A percentile compares a stretch with the other conserved stretches of the same genome.
phyloP scores from a whole-genome alignment of 2,113 vertebrate genomes.

The Donacobius atricapilla region DNA sequence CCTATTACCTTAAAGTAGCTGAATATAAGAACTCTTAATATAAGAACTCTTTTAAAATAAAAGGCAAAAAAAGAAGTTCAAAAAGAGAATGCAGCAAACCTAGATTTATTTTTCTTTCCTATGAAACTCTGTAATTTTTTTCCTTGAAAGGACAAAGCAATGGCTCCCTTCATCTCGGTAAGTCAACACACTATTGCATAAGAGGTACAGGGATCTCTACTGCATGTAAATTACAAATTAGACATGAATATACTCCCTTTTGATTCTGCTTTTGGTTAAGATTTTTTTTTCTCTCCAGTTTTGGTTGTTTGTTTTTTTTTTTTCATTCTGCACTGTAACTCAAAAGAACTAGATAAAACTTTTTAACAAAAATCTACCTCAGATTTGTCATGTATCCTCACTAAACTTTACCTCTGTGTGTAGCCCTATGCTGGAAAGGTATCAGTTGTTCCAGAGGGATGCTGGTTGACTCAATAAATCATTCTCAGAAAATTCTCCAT shows the following conservation, averaged over 20 bases:
- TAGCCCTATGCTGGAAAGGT: neutral
- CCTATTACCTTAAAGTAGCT: neutral
- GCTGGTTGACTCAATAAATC: neutral
- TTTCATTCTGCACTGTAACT: neutral
- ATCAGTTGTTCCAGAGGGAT: neutral
- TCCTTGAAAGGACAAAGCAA: neutral
- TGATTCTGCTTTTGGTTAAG: neutral
- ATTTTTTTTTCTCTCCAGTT: neutral
- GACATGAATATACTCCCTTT: neutral
- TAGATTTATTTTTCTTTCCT: neutral
- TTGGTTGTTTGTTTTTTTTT: neutral
- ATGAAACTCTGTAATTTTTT: neutral
- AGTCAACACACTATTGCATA: neutral
- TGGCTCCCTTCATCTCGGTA: neutral
- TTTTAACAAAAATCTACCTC: neutral
- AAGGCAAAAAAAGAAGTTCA: neutral
- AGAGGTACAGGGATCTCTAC: neutral
- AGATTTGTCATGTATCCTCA: neutral
- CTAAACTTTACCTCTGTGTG: neutral
- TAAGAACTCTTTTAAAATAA: neutral
- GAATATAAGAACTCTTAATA: neutral
- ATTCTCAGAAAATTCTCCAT: neutral
- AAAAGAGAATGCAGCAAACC: neutral
- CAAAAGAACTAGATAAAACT: neutral
- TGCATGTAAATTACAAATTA: neutral